Conservation (phyloP, 1,140 invertebrate genomes). For the Hycleus cichorii region DNA sequence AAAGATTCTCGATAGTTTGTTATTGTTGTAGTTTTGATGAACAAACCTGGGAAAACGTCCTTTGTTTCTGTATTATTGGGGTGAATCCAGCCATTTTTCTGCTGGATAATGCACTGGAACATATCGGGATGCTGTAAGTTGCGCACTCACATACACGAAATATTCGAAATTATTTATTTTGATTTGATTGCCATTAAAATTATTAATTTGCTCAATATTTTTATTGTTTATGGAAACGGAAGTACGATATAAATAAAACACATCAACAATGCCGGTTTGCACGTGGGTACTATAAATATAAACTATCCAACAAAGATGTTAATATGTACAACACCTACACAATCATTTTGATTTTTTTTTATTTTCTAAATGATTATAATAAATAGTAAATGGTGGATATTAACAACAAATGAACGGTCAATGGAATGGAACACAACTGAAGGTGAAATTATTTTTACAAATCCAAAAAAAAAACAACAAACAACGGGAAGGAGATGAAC, state of each 20-base stretch:
- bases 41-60: slow-evolving; percentile 68
- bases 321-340: slow-evolving; percentile 10
- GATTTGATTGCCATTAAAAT: background rate
- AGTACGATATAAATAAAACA: slow-evolving; percentile 28
- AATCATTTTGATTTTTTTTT: slow-evolving; percentile 21
- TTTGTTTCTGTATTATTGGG: slow-evolving; percentile 61
- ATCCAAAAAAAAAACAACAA: background rate
- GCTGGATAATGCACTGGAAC: slow-evolving; percentile 79
- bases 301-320: slow-evolving; percentile 14
- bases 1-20: too few relatives aligned
- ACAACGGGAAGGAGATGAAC: background rate
- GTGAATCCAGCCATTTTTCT: slow-evolving; percentile 68
- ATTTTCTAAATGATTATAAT: slow-evolving; percentile 1
- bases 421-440: background rate
- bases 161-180: background rate
- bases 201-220: background rate
- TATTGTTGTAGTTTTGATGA: background rate
- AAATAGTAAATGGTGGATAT: too few relatives aligned
- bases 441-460: background rate
- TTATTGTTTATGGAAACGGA: slow-evolving; percentile 11
- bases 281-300: slow-evolving; percentile 29
- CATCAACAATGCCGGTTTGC: slow-evolving; percentile 17
- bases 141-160: slow-evolving; percentile 8
- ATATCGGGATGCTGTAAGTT: slow-evolving; percentile 33
- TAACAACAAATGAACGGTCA: slow-evolving; percentile 10